Percentiles rank a stretch among this genome's conserved stretches.
Conservation (phyloP, 2,888 invertebrate genomes). For the Norana najaformis region DNA sequence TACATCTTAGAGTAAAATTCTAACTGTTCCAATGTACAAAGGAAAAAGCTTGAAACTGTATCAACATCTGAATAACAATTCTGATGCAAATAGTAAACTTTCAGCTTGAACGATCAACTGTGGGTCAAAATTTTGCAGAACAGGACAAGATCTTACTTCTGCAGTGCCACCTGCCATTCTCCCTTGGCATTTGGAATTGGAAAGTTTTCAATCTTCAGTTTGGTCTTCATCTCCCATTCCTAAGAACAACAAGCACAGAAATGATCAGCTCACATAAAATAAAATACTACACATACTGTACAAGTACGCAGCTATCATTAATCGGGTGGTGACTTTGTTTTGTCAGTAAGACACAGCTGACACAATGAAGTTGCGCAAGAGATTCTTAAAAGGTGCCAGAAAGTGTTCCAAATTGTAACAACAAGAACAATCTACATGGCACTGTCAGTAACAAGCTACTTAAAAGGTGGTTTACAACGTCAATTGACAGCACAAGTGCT, state of each 20-base stretch:
- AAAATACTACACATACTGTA: not conserved
- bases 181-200: constrained; percentile 83
- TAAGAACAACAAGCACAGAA: constrained; percentile 44
- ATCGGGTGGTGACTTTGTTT: too few relatives aligned
- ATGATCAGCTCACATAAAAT: too few relatives aligned
- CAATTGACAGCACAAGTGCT: too few relatives aligned
- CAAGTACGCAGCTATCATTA: too few relatives aligned
- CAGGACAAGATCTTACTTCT: constrained; percentile 72
- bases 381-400: too few relatives aligned
- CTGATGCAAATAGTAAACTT: not conserved
- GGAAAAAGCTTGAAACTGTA: too few relatives aligned
- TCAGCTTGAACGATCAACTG: not conserved
- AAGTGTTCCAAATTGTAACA: too few relatives aligned
- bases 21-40: not conserved
- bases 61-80: not conserved
- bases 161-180: constrained; percentile 88
- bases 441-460: too few relatives aligned
- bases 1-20: not conserved
- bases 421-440: too few relatives aligned
- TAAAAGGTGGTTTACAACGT: too few relatives aligned
- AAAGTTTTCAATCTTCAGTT: constrained; percentile 82
- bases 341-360: too few relatives aligned
- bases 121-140: not conserved
- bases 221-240: constrained; percentile 82
- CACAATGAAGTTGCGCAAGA: too few relatives aligned